Evolutionary conservation across 2,113 vertebrate genomes (phyloP), one percentile per base, ranked within the genome.

Genomic region (Orthonyx spaldingii): DNA sequence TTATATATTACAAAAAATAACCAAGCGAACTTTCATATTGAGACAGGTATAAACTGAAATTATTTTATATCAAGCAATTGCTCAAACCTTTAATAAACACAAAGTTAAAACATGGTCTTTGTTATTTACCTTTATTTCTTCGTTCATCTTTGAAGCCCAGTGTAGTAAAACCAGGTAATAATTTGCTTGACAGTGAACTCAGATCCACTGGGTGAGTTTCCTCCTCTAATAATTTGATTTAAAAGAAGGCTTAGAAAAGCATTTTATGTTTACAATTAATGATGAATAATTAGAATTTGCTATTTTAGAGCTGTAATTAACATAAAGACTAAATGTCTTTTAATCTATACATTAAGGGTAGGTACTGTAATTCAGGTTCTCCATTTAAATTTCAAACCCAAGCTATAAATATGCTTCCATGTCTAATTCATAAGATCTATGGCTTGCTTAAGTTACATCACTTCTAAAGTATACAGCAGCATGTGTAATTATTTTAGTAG

Each of bases 141-240:
- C 99, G 97, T 94, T 99, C 99, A 65, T 99, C 99, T 98, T 99
- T 99, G 94, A 99, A 99, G 56, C 99, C 99, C 79, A 99, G 76
- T 0, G 99, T 98, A 37, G 99, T 99, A 89, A 99, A 98, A 84
- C 98, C 99, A 32, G 99, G 99, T 33, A 99, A 96, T 82, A 99
- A 98, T 89, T 99, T 99, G 96, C 99, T 99, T 71, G 99, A 99
- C 47, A 99, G 95, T 11, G 99, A 99, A 96, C 98, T 99, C 94
- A 99, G 95, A 97, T 99, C 99, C 92, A 99, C 99, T 23, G 98
- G 98, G 84, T 99, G 98, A 28, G 98, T 98, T 94, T 99, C 99
- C 75, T 99, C 99, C 92, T 99, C 99, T 99, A 96, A 97, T 63
- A 80, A 87, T 84, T 65, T 71, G 20, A 87, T 82, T 91, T 50